Evolutionary conservation across 2,113 vertebrate genomes (phyloP).

Genomic region (Gymnobelideus leadbeateri): DNA sequence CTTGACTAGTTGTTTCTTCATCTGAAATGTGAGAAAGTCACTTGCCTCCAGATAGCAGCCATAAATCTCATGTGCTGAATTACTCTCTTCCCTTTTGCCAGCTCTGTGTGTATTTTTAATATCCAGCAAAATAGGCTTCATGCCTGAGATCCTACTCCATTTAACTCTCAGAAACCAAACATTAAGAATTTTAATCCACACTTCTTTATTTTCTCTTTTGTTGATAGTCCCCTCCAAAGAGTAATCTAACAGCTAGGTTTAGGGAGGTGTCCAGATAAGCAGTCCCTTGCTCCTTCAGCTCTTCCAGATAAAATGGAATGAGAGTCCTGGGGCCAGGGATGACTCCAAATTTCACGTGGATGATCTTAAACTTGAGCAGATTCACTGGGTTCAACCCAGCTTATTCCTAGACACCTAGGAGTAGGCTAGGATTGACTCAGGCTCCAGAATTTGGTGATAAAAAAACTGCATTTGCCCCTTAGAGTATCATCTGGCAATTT

Average conservation of each 20-base stretch:
- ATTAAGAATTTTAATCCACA: background rate
- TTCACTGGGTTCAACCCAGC: constrained; percentile 22
- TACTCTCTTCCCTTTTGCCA: background rate
- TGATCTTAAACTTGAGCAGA: constrained; percentile 25
- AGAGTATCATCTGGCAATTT: background rate
- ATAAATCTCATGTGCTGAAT: background rate
- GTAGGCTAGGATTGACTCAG: background rate
- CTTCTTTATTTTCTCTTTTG: background rate
- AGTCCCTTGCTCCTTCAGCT: background rate
- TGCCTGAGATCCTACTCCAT: background rate
- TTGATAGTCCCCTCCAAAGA: background rate
- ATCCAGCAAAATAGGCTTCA: background rate
- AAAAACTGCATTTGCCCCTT: background rate
- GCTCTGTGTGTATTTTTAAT: background rate
- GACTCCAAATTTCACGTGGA: background rate
- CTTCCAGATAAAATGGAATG: background rate
- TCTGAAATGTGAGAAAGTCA: background rate
- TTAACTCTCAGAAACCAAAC: background rate
- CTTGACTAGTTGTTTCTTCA: background rate
- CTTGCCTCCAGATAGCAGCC: background rate
- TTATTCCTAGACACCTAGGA: background rate
- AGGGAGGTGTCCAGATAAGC: background rate
- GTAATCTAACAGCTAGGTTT: background rate
- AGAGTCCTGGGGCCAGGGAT: background rate
- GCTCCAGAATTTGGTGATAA: constrained; percentile 39